Evolutionary conservation across 1,140 invertebrate species (phyloP).

Genomic region (Cepaea nemoralis): DNA sequence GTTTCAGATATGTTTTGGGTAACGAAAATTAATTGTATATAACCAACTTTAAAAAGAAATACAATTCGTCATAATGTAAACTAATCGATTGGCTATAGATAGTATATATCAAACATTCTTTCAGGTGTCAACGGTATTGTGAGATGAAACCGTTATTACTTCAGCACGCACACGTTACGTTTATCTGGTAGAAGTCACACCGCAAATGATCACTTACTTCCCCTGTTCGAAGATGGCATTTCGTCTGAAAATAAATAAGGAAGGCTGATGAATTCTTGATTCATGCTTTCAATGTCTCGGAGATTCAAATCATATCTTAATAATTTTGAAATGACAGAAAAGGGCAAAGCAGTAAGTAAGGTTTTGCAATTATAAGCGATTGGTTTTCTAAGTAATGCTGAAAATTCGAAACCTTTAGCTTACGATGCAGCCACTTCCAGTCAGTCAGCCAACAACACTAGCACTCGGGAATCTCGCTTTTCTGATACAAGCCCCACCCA

Average conservation of each 20-base stretch:
- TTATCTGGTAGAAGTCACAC: neutral
- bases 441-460: neutral
- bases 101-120: too few relatives aligned
- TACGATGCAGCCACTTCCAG: too few relatives aligned
- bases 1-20: too few relatives aligned
- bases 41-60: too few relatives aligned
- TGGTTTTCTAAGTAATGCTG: neutral
- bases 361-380: neutral
- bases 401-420: neutral
- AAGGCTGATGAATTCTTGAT: neutral
- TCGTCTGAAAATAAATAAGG: neutral
- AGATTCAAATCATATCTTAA: constrained; percentile 40
- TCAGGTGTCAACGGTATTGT: too few relatives aligned
- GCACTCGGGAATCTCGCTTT: neutral
- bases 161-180: neutral
- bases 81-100: too few relatives aligned
- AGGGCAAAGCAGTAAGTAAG: constrained; percentile 35
- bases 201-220: constrained; percentile 11
- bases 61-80: too few relatives aligned
- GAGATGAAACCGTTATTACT: too few relatives aligned
- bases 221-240: constrained; percentile 21
- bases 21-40: too few relatives aligned
- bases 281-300: neutral
- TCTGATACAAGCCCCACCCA: neutral
- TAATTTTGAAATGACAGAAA: constrained; percentile 38